phyloP scores from a whole-genome alignment of 30 jellyfish, hydroid and myxozoan species.

The Mastigias papua region DNA sequence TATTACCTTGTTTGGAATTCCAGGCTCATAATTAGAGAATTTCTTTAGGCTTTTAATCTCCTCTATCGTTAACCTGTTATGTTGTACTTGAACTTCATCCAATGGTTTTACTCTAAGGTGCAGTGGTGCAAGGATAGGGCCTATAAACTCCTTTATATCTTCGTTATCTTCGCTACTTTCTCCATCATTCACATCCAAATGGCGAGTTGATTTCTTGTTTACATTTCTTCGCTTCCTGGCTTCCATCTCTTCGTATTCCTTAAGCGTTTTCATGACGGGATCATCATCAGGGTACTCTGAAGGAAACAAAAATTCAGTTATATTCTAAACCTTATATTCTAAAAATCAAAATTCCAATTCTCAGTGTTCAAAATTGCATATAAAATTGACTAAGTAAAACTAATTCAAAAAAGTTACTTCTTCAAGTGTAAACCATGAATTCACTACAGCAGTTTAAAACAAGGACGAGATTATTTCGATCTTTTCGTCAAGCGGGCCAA shows the following conservation, averaged over 20 bases:
- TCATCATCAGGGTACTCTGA: slow-evolving; percentile 79
- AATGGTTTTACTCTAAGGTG: slow-evolving; percentile 78
- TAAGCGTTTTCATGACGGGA: slow-evolving; percentile 83
- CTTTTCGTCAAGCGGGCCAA: too few species aligned
- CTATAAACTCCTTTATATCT: slow-evolving; percentile 62
- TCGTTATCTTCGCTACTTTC: slow-evolving; percentile 8
- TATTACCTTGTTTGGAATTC: slow-evolving; percentile 81
- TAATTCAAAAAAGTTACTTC: too few species aligned
- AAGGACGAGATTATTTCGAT: too few species aligned
- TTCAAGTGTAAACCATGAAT: too few species aligned
- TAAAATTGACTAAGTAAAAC: too few species aligned
- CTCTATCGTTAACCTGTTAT: slow-evolving; percentile 39
- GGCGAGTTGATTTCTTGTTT: neutral
- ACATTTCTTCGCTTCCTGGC: slow-evolving; percentile 8
- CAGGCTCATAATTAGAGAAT: slow-evolving; percentile 71
- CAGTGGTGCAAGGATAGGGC: slow-evolving; percentile 83
- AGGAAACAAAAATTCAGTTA: neutral
- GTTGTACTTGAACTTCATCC: slow-evolving; percentile 48
- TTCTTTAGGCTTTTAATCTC: slow-evolving; percentile 65
- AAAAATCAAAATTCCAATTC: too few species aligned
- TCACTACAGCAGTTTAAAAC: too few species aligned
- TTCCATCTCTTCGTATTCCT: slow-evolving; percentile 82
- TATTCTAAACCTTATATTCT: neutral
- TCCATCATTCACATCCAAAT: neutral
- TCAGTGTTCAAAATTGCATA: too few species aligned